Percentiles rank a stretch among this genome's conserved stretches.
Evolutionary conservation across 2,888 invertebrate species (phyloP).

Genomic region (Drosophila ezoana): DNA sequence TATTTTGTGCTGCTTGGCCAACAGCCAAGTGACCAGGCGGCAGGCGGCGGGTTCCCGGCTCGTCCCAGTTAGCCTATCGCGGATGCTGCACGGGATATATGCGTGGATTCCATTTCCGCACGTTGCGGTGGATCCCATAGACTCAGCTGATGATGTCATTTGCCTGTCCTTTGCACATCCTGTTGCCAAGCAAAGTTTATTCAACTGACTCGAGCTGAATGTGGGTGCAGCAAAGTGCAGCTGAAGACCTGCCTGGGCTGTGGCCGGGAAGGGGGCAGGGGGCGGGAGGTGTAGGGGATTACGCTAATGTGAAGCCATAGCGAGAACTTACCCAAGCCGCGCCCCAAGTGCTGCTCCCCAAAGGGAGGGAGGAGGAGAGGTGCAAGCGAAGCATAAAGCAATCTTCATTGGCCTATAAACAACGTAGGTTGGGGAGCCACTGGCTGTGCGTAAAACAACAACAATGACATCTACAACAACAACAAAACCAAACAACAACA

Average conservation of each 20-base stretch:
- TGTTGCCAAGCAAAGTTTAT: slow-evolving; percentile 64
- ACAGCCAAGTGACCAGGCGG: slow-evolving; percentile 49
- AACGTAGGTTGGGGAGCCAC: slow-evolving; percentile 47
- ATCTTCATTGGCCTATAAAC: slow-evolving; percentile 47
- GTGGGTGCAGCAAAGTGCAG: slow-evolving; percentile 51
- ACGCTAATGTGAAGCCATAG: slow-evolving; percentile 58
- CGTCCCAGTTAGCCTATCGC: slow-evolving; percentile 38
- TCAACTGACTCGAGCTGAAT: slow-evolving; percentile 49
- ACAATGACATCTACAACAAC: slow-evolving; percentile 24
- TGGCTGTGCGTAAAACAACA: slow-evolving; percentile 49
- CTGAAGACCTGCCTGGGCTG: slow-evolving; percentile 29
- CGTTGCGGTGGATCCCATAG: slow-evolving; percentile 1
- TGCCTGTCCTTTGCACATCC: slow-evolving; percentile 42
- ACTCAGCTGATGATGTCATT: slow-evolving; percentile 7
- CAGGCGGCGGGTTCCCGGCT: slow-evolving; percentile 45
- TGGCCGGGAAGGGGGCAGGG: not conserved
- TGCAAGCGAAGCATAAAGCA: slow-evolving; percentile 37
- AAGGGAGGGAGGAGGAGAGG: not conserved
- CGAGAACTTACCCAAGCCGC: slow-evolving; percentile 46
- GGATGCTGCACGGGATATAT: slow-evolving; percentile 38
- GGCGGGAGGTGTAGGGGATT: slow-evolving; percentile 1
- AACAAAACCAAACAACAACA: slow-evolving; percentile 19
- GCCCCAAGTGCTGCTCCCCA: slow-evolving; percentile 26
- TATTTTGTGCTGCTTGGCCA: slow-evolving; percentile 56
- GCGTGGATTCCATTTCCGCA: slow-evolving; percentile 65